These are phyloP conservation scores for Orcinus orca DNA, from an alignment of 2,113 vertebrate genomes.

Conservation along the genomic window DNA sequence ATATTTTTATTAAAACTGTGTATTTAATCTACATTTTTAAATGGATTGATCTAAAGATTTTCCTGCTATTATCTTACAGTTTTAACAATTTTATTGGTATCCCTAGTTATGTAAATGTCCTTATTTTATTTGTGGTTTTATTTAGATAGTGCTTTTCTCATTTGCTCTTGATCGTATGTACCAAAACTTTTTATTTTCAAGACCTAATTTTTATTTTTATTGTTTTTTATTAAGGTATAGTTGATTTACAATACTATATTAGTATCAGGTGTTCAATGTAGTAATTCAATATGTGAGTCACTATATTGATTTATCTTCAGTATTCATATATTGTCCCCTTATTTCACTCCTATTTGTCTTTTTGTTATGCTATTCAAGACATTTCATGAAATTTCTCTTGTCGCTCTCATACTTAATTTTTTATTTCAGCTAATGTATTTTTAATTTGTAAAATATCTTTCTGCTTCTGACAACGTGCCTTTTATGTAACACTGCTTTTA, in stretches of 20 bases:
- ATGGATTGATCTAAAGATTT: neutral
- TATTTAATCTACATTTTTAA: neutral
- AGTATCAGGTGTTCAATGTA: neutral
- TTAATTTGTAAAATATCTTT: conserved; percentile 19
- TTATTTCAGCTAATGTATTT: neutral
- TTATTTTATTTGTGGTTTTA: neutral
- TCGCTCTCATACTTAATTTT: neutral
- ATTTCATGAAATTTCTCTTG: neutral
- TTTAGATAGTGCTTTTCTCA: neutral
- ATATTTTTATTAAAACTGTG: neutral
- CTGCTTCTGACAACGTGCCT: neutral
- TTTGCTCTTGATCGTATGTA: neutral
- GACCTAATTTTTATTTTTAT: neutral
- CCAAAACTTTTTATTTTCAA: neutral
- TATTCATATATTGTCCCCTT: neutral
- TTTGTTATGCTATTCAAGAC: neutral
- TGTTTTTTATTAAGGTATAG: neutral
- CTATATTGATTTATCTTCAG: neutral
- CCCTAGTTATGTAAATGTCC: neutral
- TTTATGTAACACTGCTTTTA: neutral
- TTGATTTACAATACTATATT: neutral
- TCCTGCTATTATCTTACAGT: neutral
- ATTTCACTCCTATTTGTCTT: neutral
- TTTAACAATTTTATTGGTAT: neutral
- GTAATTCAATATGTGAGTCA: neutral